phyloP scores from a whole-genome alignment of 2,888 invertebrate genomes.

The Parnassius apollo region DNA sequence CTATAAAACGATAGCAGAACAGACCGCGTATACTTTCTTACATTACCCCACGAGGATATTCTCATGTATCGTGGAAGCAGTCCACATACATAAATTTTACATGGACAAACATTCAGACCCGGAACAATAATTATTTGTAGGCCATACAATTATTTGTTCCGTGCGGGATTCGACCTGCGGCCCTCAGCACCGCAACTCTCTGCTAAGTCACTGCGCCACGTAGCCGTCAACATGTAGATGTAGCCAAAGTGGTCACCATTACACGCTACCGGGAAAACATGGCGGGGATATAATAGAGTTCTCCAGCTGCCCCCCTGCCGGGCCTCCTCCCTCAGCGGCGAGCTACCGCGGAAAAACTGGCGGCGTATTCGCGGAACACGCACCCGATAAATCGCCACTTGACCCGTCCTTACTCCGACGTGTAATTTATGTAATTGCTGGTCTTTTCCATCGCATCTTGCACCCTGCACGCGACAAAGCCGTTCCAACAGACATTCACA shows the following conservation, averaged over 20 bases:
- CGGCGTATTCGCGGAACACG: constrained; percentile 39
- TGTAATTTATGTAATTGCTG: constrained; percentile 64
- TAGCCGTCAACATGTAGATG: too few species aligned
- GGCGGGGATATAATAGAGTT: neutral
- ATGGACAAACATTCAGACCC: too few species aligned
- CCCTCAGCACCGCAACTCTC: neutral
- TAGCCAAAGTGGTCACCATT: neutral
- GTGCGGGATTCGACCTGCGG: too few species aligned
- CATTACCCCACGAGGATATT: too few species aligned
- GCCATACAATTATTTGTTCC: too few species aligned
- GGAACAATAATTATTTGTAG: too few species aligned
- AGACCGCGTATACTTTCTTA: too few species aligned
- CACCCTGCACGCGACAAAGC: constrained; percentile 3
- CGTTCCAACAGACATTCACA: too few species aligned
- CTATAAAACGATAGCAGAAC: too few species aligned
- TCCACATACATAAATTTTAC: too few species aligned
- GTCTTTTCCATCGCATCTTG: constrained; percentile 33
- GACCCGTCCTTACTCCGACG: constrained; percentile 44
- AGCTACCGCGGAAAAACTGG: constrained; percentile 17
- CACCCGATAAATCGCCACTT: constrained; percentile 46
- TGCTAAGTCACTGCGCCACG: neutral
- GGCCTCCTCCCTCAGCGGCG: neutral
- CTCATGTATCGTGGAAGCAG: too few species aligned
- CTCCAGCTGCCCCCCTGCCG: neutral
- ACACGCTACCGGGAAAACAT: neutral